Percentiles rank a stretch among this genome's conserved stretches.
These are phyloP conservation scores for Catonia carolina DNA, from an alignment of 2,888 invertebrate genomes.

Conservation along the genomic window DNA sequence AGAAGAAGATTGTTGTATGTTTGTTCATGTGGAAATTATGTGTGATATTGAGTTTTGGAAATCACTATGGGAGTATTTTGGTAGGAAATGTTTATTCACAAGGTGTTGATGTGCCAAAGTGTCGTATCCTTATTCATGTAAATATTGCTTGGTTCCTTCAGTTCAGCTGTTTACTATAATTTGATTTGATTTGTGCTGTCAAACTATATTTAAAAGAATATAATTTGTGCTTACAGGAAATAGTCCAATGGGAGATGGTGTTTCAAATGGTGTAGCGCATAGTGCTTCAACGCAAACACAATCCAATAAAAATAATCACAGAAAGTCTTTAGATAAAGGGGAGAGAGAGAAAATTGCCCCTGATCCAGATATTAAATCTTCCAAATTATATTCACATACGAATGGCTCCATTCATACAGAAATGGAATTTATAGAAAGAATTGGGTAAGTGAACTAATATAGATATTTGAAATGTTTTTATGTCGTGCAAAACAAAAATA, in stretches of 20 bases:
- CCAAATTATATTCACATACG: constrained; percentile 43
- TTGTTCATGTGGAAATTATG: too few species aligned
- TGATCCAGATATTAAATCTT: constrained; percentile 31
- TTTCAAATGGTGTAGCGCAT: constrained; percentile 22
- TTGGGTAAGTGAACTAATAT: constrained; percentile 39
- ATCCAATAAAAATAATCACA: constrained; percentile 47
- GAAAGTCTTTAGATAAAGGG: constrained; percentile 49
- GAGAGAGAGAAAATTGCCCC: constrained; percentile 38
- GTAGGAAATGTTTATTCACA: too few species aligned
- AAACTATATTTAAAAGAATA: too few species aligned
- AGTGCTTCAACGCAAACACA: constrained; percentile 33
- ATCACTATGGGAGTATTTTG: too few species aligned
- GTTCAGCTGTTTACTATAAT: too few species aligned
- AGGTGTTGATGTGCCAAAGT: too few species aligned
- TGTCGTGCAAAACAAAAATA: neutral
- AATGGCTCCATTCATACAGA: constrained; percentile 45
- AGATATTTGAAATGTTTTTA: constrained; percentile 10
- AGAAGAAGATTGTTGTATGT: too few species aligned
- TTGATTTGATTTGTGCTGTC: too few species aligned
- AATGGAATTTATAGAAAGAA: constrained; percentile 47
- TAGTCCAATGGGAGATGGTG: constrained; percentile 8
- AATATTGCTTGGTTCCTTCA: too few species aligned
- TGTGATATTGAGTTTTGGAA: too few species aligned
- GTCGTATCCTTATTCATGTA: too few species aligned
- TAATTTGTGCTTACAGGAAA: constrained; percentile 3